Conservation (phyloP, 2,888 invertebrate genomes). For the Orchesella flavescens region DNA sequence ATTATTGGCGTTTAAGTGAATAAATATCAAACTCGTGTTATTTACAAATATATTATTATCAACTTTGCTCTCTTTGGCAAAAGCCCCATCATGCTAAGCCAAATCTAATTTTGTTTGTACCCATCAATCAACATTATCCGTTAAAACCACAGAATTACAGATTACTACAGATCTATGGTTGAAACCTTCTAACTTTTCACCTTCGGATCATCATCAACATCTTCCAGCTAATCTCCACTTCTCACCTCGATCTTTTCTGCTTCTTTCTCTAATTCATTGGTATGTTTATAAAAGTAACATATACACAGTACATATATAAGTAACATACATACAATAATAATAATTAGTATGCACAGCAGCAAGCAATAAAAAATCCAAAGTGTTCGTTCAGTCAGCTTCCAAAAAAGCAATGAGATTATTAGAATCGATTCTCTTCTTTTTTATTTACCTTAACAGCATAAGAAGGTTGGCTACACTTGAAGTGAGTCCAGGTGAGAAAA, state of each 20-base stretch:
- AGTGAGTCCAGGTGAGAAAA: constrained; percentile 47
- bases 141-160: too few species aligned
- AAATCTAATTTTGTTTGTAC: too few species aligned
- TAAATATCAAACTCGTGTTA: not conserved
- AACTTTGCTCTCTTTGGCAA: too few species aligned
- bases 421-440: not conserved
- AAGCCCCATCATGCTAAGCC: too few species aligned
- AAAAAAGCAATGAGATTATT: not conserved
- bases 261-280: not conserved
- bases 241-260: not conserved
- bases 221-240: too few species aligned
- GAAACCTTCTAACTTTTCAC: too few species aligned
- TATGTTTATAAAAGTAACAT: too few species aligned
- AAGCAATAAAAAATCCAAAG: constrained; percentile 36
- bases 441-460: not conserved
- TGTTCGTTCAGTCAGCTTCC: constrained; percentile 21
- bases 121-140: too few species aligned
- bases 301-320: too few species aligned
- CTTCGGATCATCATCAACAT: too few species aligned
- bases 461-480: not conserved
- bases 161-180: too few species aligned
- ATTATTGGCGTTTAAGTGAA: not conserved
- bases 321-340: too few species aligned
- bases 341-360: constrained; percentile 46
- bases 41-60: not conserved